A percentile compares a stretch with the other conserved stretches of the same genome.
phyloP scores from a whole-genome alignment of 2,113 vertebrate genomes.

The Gymnorhina tibicen region DNA sequence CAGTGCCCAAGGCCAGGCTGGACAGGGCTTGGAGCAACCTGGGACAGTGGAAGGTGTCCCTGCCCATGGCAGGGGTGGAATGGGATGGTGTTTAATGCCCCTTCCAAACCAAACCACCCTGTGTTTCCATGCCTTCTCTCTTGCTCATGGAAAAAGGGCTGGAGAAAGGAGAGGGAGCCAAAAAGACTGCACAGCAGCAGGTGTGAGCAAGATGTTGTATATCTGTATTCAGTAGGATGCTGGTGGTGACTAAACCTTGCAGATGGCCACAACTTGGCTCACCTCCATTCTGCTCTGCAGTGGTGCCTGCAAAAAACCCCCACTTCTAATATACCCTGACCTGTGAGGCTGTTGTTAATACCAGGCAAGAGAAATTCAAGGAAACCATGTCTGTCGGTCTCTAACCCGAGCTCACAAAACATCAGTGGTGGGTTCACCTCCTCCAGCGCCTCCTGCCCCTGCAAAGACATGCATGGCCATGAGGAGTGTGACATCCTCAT shows the following conservation, averaged over 20 bases:
- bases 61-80: background rate
- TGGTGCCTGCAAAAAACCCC: background rate
- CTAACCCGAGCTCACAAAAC: background rate
- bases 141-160: background rate
- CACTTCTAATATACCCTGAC: background rate
- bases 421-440: background rate
- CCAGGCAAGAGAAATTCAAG: background rate
- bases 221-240: fast-evolving
- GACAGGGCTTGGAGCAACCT: fast-evolving
- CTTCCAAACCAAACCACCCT: background rate
- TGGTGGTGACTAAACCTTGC: background rate
- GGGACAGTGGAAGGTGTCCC: fast-evolving
- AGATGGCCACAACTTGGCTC: background rate
- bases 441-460: background rate
- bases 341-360: fast-evolving
- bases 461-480: fast-evolving
- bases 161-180: background rate
- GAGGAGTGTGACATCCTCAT: background rate
- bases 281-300: fast-evolving
- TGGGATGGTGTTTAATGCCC: background rate
- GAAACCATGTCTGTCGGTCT: fast-evolving
- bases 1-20: fast-evolving
- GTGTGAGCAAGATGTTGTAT: background rate
- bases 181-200: background rate
- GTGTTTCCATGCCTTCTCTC: background rate